phyloP scores from a whole-genome alignment of 2,113 vertebrate genomes.

The Pseudorhombus dupliciocellatus region DNA sequence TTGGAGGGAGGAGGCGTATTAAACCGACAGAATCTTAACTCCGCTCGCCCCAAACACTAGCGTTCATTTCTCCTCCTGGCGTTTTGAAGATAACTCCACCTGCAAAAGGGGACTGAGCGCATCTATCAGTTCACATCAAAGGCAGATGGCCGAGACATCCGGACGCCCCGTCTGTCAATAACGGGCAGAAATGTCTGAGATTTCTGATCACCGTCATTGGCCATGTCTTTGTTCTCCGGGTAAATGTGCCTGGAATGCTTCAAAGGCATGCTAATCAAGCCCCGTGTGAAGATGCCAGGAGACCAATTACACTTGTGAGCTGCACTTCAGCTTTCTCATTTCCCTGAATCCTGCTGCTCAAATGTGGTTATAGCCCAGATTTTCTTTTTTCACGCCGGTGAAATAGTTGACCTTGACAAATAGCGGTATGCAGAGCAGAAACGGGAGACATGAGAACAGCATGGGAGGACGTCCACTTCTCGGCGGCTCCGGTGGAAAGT shows the following conservation, averaged over 20 bases:
- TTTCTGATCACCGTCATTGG: slow-evolving; percentile 73
- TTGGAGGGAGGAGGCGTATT: slow-evolving; percentile 30
- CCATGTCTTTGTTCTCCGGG: slow-evolving; percentile 75
- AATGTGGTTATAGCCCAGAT: slow-evolving; percentile 59
- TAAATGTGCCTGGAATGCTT: slow-evolving; percentile 78
- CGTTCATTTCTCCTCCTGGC: slow-evolving; percentile 63
- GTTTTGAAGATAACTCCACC: slow-evolving; percentile 71
- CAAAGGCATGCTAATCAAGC: slow-evolving; percentile 82
- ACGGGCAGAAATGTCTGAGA: slow-evolving; percentile 40
- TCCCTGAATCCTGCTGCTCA: slow-evolving; percentile 70
- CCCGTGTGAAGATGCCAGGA: slow-evolving; percentile 75
- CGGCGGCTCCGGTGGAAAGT: slow-evolving; percentile 26
- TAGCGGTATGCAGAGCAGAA: slow-evolving; percentile 43
- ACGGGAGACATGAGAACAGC: slow-evolving; percentile 49
- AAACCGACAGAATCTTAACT: slow-evolving; percentile 49
- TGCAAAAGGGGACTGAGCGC: slow-evolving; percentile 40
- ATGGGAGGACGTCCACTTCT: slow-evolving; percentile 35
- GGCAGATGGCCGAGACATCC: slow-evolving; percentile 49
- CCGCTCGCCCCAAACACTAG: slow-evolving; percentile 36
- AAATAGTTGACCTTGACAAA: slow-evolving; percentile 76
- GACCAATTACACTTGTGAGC: slow-evolving; percentile 79
- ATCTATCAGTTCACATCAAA: slow-evolving; percentile 66
- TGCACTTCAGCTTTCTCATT: slow-evolving; percentile 71
- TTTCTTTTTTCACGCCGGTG: slow-evolving; percentile 40
- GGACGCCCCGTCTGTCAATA: slow-evolving; percentile 58